Conservation (phyloP, 2,113 vertebrate species). For the Todiramphus saurophagus region DNA sequence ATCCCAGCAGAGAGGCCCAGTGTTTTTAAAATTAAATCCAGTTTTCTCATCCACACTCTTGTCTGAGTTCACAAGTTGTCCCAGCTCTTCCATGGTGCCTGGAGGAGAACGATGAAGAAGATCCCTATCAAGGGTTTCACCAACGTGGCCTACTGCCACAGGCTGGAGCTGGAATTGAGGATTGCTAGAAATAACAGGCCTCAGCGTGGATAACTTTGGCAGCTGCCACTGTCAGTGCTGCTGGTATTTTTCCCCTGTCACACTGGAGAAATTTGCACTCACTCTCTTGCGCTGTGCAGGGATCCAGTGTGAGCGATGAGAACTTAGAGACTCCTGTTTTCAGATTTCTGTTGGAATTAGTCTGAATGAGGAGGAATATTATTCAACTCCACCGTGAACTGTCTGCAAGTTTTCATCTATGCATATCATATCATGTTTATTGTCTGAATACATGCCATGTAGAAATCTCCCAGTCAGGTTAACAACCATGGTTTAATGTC, state of each 20-base stretch:
- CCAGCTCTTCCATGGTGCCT: not conserved
- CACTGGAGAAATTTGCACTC: not conserved
- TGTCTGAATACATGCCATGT: not conserved
- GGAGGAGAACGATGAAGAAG: not conserved
- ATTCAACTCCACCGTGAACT: not conserved
- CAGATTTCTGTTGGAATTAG: not conserved
- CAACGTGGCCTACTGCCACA: not conserved
- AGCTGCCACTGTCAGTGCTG: not conserved
- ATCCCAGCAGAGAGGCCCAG: accelerated
- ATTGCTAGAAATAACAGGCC: not conserved
- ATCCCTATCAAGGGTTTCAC: not conserved
- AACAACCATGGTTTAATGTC: not conserved
- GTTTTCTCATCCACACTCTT: not conserved
- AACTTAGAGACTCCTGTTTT: not conserved
- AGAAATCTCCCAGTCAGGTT: not conserved
- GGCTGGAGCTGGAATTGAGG: not conserved
- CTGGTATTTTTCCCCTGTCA: not conserved
- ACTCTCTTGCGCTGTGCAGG: not conserved
- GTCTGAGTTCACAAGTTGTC: not conserved
- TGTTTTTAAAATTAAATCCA: not conserved
- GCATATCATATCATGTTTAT: not conserved
- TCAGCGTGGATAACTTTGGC: not conserved
- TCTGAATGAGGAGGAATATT: not conserved
- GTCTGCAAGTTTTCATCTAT: not conserved
- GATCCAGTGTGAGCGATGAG: accelerated